Base-by-base conservation (phyloP, 2,888 invertebrate species). In the Phalera bucephala region DNA sequence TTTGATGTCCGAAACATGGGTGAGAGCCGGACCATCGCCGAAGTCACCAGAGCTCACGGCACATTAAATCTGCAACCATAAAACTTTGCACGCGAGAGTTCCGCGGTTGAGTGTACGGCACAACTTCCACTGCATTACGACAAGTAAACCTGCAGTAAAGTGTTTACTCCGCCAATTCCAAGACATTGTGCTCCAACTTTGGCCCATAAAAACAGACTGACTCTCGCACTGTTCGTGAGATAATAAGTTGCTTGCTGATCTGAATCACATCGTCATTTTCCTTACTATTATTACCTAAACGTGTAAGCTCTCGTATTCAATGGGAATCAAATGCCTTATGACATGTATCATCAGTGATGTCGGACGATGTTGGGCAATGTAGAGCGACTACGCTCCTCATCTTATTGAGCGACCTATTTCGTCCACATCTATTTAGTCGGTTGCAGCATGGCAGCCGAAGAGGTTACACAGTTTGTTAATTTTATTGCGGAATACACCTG, bases 101-200 rank as follows among this genome's bases (percentile, higher is more conserved):
- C 66, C 57, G 76, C 65, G 77, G 79, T 59, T 72, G 70, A 76
- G 75, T 66, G 64, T 67, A 67, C 61, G 70, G 69, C 44, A 54
- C 74, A 87, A 88, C 82, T 87, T 83, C 65, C 64, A 72, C 78
- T 75, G 76, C 83, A 80, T 80, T 81, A 84, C 81, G 74, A 78
- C 74, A 78, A 80, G 78, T 72, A 73, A 83, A 83, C 80, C 80
- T 82, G 83, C 80, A 86, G 79, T 84, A 81, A 83, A 85, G 83
- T 85, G 85, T 86, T 86, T 82, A 81, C 77, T 82, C 79, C 76
- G 79, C 82, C 81, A 83, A 79, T 82, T 82, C 71, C 75, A 72
- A 81, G 81, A 72, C 74, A 71, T 71, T 75, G 72, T 74, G 66
- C 64, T 38, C 51, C 56, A 77, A 81, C 72, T 75, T 74, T 69